Evolutionary conservation across 2,888 invertebrate genomes (phyloP).

Genomic region (Aspidiotus destructor): DNA sequence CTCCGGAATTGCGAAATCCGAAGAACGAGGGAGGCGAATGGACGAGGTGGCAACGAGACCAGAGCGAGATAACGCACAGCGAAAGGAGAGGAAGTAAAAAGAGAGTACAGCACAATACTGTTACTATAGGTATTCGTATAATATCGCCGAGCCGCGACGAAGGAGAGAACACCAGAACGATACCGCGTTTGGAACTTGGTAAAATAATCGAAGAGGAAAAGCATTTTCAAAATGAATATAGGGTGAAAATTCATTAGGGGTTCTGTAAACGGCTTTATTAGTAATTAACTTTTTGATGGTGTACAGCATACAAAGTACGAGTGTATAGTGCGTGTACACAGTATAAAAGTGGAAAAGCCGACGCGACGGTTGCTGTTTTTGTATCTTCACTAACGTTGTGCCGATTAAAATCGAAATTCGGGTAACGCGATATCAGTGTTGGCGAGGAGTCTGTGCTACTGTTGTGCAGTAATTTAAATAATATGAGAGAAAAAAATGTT

Average conservation of each 20-base stretch:
- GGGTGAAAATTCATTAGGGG: slow-evolving; percentile 32
- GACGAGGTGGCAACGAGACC: not conserved
- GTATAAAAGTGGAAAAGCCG: slow-evolving; percentile 9
- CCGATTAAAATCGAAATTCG: too few relatives aligned
- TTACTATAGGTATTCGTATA: not conserved
- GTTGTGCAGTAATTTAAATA: too few relatives aligned
- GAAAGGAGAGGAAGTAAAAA: not conserved
- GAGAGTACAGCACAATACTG: not conserved
- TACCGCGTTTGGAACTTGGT: slow-evolving; percentile 10
- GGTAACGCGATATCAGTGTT: too few relatives aligned
- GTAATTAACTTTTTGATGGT: slow-evolving; percentile 31
- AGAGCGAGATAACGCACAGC: not conserved
- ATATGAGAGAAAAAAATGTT: too few relatives aligned
- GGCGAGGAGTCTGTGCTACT: too few relatives aligned
- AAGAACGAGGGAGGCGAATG: too few relatives aligned
- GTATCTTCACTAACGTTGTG: too few relatives aligned
- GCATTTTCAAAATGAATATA: slow-evolving; percentile 28
- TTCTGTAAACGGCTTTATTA: slow-evolving; percentile 31
- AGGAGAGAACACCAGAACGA: not conserved
- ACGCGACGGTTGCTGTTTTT: too few relatives aligned
- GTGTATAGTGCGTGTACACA: too few relatives aligned
- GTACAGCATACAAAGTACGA: not conserved
- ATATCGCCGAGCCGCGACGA: not conserved
- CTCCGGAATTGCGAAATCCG: slow-evolving; percentile 13
- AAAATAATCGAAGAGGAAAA: slow-evolving; percentile 29